A percentile compares a stretch with the other conserved stretches of the same genome.
These are phyloP conservation scores for Hecatera dysodea DNA, from an alignment of 2,888 invertebrate species.

Conservation along the genomic window DNA sequence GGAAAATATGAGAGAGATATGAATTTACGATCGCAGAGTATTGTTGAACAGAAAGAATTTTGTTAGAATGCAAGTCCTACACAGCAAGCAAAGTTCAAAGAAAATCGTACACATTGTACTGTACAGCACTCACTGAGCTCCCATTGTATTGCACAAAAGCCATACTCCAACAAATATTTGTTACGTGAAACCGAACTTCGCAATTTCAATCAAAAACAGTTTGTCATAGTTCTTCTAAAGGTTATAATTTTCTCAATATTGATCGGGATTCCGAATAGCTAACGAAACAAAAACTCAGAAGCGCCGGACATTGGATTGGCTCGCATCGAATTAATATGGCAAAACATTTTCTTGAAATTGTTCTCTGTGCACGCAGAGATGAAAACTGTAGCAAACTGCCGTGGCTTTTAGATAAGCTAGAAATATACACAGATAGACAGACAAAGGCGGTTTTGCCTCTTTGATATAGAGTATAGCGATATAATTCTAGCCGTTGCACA, in stretches of 20 bases:
- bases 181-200: slow-evolving; percentile 33
- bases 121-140: slow-evolving; percentile 14
- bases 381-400: slow-evolving; percentile 2
- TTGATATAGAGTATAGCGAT: slow-evolving; percentile 15
- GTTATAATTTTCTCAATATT: slow-evolving; percentile 14
- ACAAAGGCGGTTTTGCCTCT: slow-evolving; percentile 18
- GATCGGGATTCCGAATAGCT: background rate
- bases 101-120: slow-evolving; percentile 42
- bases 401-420: slow-evolving; percentile 4
- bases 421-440: slow-evolving; percentile 14
- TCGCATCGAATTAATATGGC: slow-evolving; percentile 20
- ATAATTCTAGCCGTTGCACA: slow-evolving; percentile 2
- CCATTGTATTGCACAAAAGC: slow-evolving; percentile 54
- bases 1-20: background rate
- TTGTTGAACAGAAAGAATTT: slow-evolving; percentile 26
- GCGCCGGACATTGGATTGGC: background rate
- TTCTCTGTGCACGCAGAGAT: background rate
- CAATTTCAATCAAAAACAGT: slow-evolving; percentile 24
- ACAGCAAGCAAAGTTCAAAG: slow-evolving; percentile 30
- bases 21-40: background rate
- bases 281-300: slow-evolving; percentile 22
- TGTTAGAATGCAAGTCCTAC: slow-evolving; percentile 22
- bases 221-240: slow-evolving; percentile 21
- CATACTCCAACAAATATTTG: slow-evolving; percentile 39
- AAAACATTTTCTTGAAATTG: slow-evolving; percentile 14